Conservation (phyloP, 2,113 vertebrate genomes). For the Pterocles gutturalis region DNA sequence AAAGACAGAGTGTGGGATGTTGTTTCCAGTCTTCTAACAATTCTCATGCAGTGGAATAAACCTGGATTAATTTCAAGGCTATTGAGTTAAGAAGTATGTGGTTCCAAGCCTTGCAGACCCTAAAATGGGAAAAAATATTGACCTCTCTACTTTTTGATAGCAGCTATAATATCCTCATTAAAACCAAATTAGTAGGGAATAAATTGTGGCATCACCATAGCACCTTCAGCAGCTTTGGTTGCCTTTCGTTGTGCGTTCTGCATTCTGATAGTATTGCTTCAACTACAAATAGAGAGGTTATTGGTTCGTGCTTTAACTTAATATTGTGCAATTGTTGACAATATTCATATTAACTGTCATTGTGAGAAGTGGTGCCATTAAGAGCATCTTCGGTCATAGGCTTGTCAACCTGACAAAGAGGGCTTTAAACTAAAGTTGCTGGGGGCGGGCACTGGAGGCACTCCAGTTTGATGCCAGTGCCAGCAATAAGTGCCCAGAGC, state of each 20-base stretch:
- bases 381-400: too few relatives aligned
- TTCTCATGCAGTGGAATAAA: slow-evolving; percentile 70
- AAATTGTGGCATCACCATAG: background rate
- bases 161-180: background rate
- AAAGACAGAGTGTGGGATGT: slow-evolving; percentile 34
- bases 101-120: slow-evolving; percentile 9
- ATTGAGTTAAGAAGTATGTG: slow-evolving; percentile 45
- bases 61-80: slow-evolving; percentile 70
- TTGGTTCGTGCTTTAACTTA: background rate
- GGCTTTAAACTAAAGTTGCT: too few relatives aligned
- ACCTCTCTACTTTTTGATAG: background rate
- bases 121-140: slow-evolving; percentile 30
- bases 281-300: background rate
- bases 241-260: background rate
- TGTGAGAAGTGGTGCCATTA: background rate
- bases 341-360: background rate
- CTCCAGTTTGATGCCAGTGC: too few relatives aligned
- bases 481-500: too few relatives aligned
- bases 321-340: background rate
- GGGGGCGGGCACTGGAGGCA: too few relatives aligned
- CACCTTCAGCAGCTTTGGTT: background rate
- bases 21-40: slow-evolving; percentile 58
- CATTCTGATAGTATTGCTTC: background rate
- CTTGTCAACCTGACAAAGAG: too few relatives aligned
- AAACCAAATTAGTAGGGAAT: slow-evolving; percentile 8